Evolutionary conservation across 2,113 vertebrate species (phyloP), one percentile per base, ranked within the genome.

Genomic region (Mola mola): DNA sequence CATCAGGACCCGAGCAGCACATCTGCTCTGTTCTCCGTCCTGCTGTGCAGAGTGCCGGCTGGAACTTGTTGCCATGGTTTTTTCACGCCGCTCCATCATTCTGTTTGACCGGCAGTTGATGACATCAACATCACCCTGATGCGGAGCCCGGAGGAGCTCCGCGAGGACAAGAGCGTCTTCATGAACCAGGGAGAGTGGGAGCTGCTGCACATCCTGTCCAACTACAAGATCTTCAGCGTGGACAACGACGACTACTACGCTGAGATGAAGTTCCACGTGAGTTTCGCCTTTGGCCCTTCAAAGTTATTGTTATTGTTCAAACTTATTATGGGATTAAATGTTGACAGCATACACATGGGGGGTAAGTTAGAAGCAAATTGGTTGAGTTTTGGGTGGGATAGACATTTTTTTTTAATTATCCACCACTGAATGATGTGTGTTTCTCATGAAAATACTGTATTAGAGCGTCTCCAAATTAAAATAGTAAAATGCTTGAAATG

Each of bases 111-210:
- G 71, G 61, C 36, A 99, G 97, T 96, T 78, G 92, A 92, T 15
- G 97, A 98, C 86, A 94, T 99, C 89, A 98, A 99, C 91, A 93
- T 99, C 87, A 95, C 95, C 1, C 85, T 99, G 84, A 95, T 94
- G 93, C 90, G 96, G 55, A 92, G 85, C 63, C 94, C 95, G 0
- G 94, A 99, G 64, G 91, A 93, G 61, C 93, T 99, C 66, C 93
- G 92, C 73, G 88, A 91, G 0, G 96, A 99, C 87, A 94, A 91
- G 64, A 94, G 87, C 0, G 75, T 99, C 74, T 99, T 98, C 92
- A 96, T 98, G 94, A 99, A 98, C 89, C 95, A 98, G 78, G 96
- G 97, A 0, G 96, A 98, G 78, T 99, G 97, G 97, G 97, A 99
- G 87, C 87, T 99, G 24, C 93, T 98, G n/a, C 93, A 93, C 0